Evolutionary conservation across 2,797 vertebrate species (phyloP).

Genomic region (Neostethus bicornis): DNA sequence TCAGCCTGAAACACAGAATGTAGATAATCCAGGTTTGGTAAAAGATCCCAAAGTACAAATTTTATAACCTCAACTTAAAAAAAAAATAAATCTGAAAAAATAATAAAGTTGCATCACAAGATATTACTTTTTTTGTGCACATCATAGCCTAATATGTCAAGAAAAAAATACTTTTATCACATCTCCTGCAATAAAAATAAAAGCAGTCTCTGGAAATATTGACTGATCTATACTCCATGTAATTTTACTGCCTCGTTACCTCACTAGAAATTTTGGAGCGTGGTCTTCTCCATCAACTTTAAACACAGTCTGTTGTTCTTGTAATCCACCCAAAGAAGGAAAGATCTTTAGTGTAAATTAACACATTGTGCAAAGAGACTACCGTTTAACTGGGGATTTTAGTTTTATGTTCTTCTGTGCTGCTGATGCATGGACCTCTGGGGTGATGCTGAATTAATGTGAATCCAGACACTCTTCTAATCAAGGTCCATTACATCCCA

Average conservation of each 20-base stretch:
- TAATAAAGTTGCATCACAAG: not conserved
- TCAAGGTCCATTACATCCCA: constrained; percentile 77
- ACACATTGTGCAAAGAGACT: constrained; percentile 42
- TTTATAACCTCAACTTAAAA: constrained; percentile 12
- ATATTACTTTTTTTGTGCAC: constrained; percentile 6
- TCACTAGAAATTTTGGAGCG: constrained; percentile 9
- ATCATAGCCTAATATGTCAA: constrained; percentile 14
- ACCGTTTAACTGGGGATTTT: constrained; percentile 49
- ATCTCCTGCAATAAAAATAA: constrained; percentile 24
- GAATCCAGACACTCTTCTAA: constrained; percentile 72
- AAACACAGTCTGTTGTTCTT: constrained; percentile 36
- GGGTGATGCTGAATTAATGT: constrained; percentile 62
- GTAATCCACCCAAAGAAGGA: constrained; percentile 44
- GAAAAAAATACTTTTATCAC: constrained; percentile 19
- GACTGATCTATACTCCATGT: constrained; percentile 16
- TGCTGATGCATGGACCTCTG: constrained; percentile 59
- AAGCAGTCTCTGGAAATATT: constrained; percentile 22
- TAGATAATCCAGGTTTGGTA: constrained; percentile 25
- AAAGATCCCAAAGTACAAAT: constrained; percentile 5
- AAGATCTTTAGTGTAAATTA: constrained; percentile 61
- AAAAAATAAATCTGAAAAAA: not conserved
- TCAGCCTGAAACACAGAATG: constrained; percentile 21
- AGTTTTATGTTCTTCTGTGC: constrained; percentile 58
- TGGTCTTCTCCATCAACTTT: constrained; percentile 41
- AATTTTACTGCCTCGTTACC: constrained; percentile 9